These are phyloP conservation scores for Psittacula echo DNA, from an alignment of 2,797 vertebrate genomes.

Conservation along the genomic window DNA sequence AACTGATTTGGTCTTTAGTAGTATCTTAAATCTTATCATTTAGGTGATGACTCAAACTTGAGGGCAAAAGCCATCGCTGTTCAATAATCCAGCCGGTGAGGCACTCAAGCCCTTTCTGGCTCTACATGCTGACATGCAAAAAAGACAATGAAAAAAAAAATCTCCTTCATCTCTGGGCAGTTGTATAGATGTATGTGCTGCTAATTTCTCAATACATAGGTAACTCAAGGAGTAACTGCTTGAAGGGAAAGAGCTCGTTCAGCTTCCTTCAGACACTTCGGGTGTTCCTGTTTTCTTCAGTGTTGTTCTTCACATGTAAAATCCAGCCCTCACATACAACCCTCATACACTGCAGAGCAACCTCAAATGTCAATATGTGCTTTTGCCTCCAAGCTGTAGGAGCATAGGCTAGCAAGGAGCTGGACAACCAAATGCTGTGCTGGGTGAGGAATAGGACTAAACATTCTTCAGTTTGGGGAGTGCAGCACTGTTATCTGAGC, in stretches of 20 bases:
- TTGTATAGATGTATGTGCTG: neutral
- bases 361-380: neutral
- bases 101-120: neutral
- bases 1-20: neutral
- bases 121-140: neutral
- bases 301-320: neutral
- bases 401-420: neutral
- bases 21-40: neutral
- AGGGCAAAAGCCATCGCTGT: neutral
- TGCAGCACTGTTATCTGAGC: neutral
- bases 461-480: neutral
- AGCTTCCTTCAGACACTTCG: neutral
- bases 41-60: neutral
- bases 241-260: neutral
- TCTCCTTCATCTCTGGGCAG: neutral
- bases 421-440: accelerated
- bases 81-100: neutral
- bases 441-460: neutral
- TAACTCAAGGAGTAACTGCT: neutral
- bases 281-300: neutral
- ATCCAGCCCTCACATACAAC: neutral
- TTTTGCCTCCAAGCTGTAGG: neutral
- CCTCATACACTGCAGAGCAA: neutral
- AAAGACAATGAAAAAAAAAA: neutral
- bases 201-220: neutral